These are phyloP conservation scores for Pocillopora grandis DNA, from an alignment of 92 coral and sea anemone genomes.

Conservation along the genomic window DNA sequence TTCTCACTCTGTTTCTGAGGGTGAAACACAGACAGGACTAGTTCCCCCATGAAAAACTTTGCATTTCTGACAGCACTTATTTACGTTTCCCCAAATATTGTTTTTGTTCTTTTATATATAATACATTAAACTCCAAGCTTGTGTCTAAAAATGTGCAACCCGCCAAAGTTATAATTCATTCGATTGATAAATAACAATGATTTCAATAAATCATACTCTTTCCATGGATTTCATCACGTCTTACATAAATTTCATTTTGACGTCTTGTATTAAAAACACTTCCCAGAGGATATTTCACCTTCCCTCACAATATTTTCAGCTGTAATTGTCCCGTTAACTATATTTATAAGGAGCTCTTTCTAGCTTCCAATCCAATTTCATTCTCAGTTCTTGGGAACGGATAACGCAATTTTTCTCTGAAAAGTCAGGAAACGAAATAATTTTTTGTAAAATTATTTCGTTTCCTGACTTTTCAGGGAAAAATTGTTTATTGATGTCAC, in stretches of 20 bases:
- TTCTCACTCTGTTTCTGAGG: too few relatives aligned
- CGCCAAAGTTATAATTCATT: not conserved
- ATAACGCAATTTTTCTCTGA: not conserved
- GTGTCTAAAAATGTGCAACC: not conserved
- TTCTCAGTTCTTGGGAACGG: not conserved
- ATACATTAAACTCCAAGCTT: slow-evolving; percentile 11
- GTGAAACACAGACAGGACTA: too few relatives aligned
- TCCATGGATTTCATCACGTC: not conserved
- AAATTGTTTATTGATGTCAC: too few relatives aligned
- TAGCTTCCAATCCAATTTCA: not conserved
- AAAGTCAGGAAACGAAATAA: too few relatives aligned
- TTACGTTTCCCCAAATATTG: not conserved
- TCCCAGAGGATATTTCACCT: not conserved
- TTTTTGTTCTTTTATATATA: slow-evolving; percentile 4
- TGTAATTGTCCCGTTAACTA: not conserved
- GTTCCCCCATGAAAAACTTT: not conserved
- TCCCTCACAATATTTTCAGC: not conserved
- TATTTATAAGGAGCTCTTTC: not conserved
- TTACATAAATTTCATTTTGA: not conserved
- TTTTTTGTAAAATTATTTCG: not conserved
- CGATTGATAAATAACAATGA: slow-evolving; percentile 4
- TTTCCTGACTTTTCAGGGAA: too few relatives aligned
- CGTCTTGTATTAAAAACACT: slow-evolving; percentile 10
- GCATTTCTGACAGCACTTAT: not conserved
- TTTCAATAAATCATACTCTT: slow-evolving; percentile 6